Percentiles rank a stretch among this genome's conserved stretches.
Evolutionary conservation across 2,797 vertebrate genomes (phyloP).

Genomic region (Coluber constrictor): DNA sequence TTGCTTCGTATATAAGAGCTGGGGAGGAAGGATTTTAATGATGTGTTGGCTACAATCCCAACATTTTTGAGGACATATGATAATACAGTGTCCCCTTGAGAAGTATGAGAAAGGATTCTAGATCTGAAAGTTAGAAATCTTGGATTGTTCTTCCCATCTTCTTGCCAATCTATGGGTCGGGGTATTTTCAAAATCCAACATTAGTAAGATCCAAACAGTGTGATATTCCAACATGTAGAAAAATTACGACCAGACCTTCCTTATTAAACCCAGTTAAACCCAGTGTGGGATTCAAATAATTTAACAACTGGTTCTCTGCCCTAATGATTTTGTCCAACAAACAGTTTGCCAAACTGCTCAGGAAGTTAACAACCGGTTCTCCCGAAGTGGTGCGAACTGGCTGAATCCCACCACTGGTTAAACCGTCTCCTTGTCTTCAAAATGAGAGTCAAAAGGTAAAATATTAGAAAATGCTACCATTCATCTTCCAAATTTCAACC

Average conservation of each 20-base stretch:
- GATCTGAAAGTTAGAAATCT: not conserved
- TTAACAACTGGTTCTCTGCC: too few relatives aligned
- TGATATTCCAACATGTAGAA: not conserved
- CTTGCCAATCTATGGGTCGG: not conserved
- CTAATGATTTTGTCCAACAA: too few relatives aligned
- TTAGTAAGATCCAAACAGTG: not conserved
- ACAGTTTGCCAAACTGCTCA: too few relatives aligned
- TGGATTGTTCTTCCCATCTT: not conserved
- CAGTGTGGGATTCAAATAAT: too few relatives aligned
- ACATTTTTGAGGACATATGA: too few relatives aligned
- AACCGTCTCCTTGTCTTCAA: not conserved
- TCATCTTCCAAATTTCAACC: not conserved
- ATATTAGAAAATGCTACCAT: not conserved
- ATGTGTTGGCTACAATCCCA: not conserved
- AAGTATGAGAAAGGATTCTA: not conserved
- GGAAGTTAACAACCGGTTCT: too few relatives aligned
- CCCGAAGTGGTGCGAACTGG: too few relatives aligned
- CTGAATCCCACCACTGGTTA: not conserved
- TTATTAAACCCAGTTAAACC: not conserved
- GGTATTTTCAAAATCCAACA: not conserved
- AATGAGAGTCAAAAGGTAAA: not conserved
- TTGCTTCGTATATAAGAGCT: not conserved
- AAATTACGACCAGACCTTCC: not conserved
- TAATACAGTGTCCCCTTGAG: too few relatives aligned
- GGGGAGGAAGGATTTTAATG: not conserved